These are phyloP conservation scores for Holacanthella duospinosa DNA, from an alignment of 2,888 invertebrate genomes.

Conservation along the genomic window DNA sequence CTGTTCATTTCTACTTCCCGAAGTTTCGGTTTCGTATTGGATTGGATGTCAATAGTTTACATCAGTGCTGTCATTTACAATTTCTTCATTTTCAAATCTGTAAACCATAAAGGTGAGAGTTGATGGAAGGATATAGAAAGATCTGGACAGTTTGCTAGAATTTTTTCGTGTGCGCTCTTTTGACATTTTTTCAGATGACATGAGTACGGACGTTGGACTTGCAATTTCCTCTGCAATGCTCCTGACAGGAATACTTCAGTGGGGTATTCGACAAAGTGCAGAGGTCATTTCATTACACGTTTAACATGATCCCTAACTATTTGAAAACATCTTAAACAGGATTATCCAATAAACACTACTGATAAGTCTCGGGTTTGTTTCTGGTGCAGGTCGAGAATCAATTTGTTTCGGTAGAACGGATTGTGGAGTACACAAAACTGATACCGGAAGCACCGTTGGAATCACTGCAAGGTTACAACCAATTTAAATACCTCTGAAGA, in stretches of 20 bases:
- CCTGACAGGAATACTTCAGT: slow-evolving; percentile 15
- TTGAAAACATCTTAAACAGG: background rate
- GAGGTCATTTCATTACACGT: too few species aligned
- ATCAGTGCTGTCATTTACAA: slow-evolving; percentile 63
- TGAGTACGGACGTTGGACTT: slow-evolving; percentile 10
- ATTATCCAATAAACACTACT: background rate
- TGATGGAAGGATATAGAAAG: background rate
- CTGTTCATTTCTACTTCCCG: slow-evolving; percentile 77
- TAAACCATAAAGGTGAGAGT: background rate
- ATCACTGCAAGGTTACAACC: slow-evolving; percentile 17
- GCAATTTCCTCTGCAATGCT: slow-evolving; percentile 8
- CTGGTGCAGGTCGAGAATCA: slow-evolving; percentile 38
- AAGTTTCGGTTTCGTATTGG: slow-evolving; percentile 77
- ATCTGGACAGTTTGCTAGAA: background rate
- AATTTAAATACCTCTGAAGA: background rate
- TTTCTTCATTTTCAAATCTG: slow-evolving; percentile 10
- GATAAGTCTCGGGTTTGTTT: too few species aligned
- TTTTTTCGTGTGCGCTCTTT: too few species aligned
- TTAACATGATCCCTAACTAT: too few species aligned
- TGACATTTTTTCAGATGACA: background rate
- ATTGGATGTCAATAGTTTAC: slow-evolving; percentile 64
- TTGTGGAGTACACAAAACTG: slow-evolving; percentile 45
- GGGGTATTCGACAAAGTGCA: slow-evolving; percentile 40
- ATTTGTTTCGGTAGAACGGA: slow-evolving; percentile 44
- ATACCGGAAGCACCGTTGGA: slow-evolving; percentile 42